Percentiles rank a stretch among this genome's conserved stretches.
Evolutionary conservation across 2,797 vertebrate species (phyloP).

Genomic region (Rhabdomys pumilio): DNA sequence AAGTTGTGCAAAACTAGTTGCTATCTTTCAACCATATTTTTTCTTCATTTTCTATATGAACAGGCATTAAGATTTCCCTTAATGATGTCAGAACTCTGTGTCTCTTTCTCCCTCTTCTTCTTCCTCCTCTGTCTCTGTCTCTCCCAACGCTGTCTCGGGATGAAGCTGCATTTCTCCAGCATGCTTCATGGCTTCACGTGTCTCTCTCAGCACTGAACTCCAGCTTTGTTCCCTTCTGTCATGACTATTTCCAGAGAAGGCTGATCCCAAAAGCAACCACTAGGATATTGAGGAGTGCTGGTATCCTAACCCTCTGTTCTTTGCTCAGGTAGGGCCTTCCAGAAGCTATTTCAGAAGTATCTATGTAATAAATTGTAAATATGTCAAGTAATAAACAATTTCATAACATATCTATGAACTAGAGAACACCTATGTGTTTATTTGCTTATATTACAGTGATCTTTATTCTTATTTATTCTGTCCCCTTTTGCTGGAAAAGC

Average conservation of each 20-base stretch:
- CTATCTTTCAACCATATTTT: background rate
- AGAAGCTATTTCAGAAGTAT: background rate
- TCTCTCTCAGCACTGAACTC: background rate
- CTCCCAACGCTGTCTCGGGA: background rate
- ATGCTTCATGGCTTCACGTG: background rate
- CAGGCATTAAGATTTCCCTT: background rate
- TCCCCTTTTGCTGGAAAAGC: background rate
- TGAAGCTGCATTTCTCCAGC: background rate
- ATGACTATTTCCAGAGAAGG: constrained; percentile 16
- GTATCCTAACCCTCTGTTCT: background rate
- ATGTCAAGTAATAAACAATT: constrained; percentile 1
- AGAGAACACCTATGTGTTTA: background rate
- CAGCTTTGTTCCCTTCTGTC: background rate
- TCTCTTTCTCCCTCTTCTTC: too few relatives aligned
- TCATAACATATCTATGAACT: background rate
- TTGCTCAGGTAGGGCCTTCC: background rate
- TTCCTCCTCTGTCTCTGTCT: background rate
- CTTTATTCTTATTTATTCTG: background rate
- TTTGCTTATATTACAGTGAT: background rate
- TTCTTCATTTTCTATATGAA: background rate
- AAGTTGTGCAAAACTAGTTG: background rate
- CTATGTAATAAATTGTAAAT: constrained; percentile 45
- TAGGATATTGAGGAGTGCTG: background rate
- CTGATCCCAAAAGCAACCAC: background rate
- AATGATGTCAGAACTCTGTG: background rate